Evolutionary conservation across 1,140 invertebrate genomes (phyloP), one percentile per base, ranked within the genome.

Genomic region (Mamestra configurata): DNA sequence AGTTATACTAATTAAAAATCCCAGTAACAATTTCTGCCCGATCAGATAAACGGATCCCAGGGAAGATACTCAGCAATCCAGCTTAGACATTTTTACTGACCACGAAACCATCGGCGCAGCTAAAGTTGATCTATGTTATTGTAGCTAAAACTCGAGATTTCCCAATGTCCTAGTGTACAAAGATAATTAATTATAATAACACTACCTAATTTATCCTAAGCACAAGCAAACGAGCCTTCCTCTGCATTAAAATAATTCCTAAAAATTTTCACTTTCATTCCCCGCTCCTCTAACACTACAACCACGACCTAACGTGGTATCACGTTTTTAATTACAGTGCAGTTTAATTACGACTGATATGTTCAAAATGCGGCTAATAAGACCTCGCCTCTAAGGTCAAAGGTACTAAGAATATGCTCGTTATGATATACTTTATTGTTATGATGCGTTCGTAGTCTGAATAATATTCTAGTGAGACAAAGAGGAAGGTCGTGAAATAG

Each of bases 351-450:
- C 27, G 35, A 66, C 18, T 46, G 64, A 68, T 68, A 68, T 68
- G 40, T 68, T 49, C 64, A 68, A 68, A 68, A 68, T 68, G 64
- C 64, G 64, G 64, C 40, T 68, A 68, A 68, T 68, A 68, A 46
- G 64, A 46, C 64, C 64, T 68, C 64, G 64, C 18, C 20, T 8
- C 15, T 68, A 46, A 68, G 64, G 64, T 68, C 64, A 68, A 68
- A 68, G 40, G 18, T 68, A 68, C 64, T 49, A 49, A 68, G 18
- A 46, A 68, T 61, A 61, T 31, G 31, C 8, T 61, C 15, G 15
- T 37, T 61, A 24, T 46, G 37, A 15, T 68, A 68, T 40, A 68
- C 64, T 68, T 68, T 68, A 68, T 68, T 68, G 64, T 68, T 68
- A 46, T 46, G 40, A 20, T 68, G 20, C 31, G 35, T 64, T 68